Percentiles rank a stretch among this genome's conserved stretches.
phyloP scores from a whole-genome alignment of 2,113 vertebrate genomes.

The Lagenorhynchus albirostris region DNA sequence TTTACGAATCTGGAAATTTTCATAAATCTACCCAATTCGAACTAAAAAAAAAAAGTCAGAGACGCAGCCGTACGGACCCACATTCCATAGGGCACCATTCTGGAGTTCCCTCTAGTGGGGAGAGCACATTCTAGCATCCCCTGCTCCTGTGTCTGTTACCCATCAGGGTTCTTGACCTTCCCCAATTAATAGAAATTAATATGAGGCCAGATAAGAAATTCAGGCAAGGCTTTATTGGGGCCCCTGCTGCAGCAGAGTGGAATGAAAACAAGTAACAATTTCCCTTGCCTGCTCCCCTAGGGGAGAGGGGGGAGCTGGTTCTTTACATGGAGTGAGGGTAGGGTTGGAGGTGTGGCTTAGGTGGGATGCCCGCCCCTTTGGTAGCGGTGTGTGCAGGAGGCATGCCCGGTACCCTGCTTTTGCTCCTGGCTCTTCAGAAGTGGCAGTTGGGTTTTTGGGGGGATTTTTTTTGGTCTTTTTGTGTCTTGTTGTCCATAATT shows the following conservation, averaged over 20 bases:
- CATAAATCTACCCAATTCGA: conserved; percentile 44
- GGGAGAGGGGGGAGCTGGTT: background rate
- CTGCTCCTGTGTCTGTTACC: conserved; percentile 23
- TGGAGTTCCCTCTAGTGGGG: background rate
- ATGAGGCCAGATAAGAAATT: background rate
- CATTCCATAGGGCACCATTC: conserved; percentile 6
- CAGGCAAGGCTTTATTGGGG: background rate
- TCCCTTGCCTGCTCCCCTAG: background rate
- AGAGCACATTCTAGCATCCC: conserved; percentile 46
- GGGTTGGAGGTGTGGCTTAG: background rate
- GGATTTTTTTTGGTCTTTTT: background rate
- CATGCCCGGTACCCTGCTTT: background rate
- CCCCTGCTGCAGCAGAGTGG: background rate
- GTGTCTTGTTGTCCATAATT: background rate
- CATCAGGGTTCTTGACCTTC: background rate
- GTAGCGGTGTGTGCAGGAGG: too few relatives aligned
- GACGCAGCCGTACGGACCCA: conserved; percentile 38
- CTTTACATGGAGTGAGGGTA: background rate
- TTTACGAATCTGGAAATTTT: conserved; percentile 46
- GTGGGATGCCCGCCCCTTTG: background rate
- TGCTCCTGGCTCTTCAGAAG: background rate
- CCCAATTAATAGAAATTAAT: background rate
- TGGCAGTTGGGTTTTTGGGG: background rate
- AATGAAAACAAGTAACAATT: background rate
- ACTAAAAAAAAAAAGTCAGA: conserved; percentile 53